A percentile compares a stretch with the other conserved stretches of the same genome.
Conservation (phyloP, 2,888 invertebrate genomes). For the Catocala sponsa region DNA sequence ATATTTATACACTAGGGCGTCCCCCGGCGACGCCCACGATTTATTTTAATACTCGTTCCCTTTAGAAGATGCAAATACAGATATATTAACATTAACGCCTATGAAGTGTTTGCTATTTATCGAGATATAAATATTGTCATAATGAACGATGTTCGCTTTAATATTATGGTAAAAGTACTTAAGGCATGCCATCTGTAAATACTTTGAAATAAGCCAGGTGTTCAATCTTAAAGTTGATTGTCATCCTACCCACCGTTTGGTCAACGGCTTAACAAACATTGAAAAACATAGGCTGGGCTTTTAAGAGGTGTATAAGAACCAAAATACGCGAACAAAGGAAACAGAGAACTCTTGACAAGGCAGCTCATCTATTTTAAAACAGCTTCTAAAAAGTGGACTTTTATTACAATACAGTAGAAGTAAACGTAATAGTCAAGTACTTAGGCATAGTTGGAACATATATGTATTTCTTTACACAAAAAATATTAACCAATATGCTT, state of each 20-base stretch:
- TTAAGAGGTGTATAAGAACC: constrained; percentile 2
- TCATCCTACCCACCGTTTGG: constrained; percentile 9
- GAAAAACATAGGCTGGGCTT: neutral
- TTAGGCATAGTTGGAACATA: no score
- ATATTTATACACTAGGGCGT: constrained; percentile 41
- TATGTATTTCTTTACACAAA: no score
- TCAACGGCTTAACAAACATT: constrained; percentile 13
- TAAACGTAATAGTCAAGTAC: neutral
- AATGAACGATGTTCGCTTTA: constrained; percentile 18
- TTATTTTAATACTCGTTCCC: constrained; percentile 33
- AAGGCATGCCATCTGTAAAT: constrained; percentile 13
- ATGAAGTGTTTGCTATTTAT: constrained; percentile 34
- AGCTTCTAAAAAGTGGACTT: no score
- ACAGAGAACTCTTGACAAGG: neutral
- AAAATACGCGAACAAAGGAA: neutral
- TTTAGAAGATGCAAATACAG: constrained; percentile 37
- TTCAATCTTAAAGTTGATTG: constrained; percentile 10
- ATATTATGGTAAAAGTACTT: constrained; percentile 17
- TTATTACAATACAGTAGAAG: neutral
- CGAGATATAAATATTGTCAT: constrained; percentile 26
- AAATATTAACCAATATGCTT: no score
- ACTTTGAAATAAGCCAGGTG: constrained; percentile 23
- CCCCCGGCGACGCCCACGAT: constrained; percentile 33
- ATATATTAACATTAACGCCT: constrained; percentile 31
- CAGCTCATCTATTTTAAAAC: neutral